Percentiles rank a stretch among this genome's conserved stretches.
Evolutionary conservation across 1,140 invertebrate species (phyloP).

Genomic region (Pachyrhynchus sulphureomaculatus): DNA sequence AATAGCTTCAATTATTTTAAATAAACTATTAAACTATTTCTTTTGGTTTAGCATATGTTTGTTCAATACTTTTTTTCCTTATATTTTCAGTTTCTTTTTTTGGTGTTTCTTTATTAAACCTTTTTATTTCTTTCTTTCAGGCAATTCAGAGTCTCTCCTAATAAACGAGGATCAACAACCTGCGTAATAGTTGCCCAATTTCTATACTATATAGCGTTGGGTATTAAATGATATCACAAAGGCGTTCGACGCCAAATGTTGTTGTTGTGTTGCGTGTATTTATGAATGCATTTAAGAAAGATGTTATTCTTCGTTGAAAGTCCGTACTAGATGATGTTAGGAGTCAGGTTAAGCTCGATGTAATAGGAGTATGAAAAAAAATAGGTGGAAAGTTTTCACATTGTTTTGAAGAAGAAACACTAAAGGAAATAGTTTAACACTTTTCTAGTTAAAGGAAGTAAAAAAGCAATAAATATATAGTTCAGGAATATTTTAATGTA

Average conservation of each 20-base stretch:
- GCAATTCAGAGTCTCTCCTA: slow-evolving; percentile 6
- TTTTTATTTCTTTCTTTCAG: slow-evolving; percentile 5
- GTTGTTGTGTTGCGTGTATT: not conserved
- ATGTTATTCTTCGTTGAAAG: slow-evolving; percentile 2
- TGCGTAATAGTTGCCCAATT: slow-evolving; percentile 4
- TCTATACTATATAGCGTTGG: not conserved
- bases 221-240: not conserved
- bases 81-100: not conserved
- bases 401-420: no score
- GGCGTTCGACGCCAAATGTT: not conserved
- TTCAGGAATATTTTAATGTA: no score
- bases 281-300: not conserved
- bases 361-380: not conserved
- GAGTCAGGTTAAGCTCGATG: not conserved
- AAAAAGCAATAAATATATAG: no score
- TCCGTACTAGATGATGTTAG: slow-evolving; percentile 1
- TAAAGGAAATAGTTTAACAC: no score
- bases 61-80: not conserved
- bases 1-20: no score
- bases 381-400: no score
- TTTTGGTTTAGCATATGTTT: not conserved
- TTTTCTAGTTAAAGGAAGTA: no score
- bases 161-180: slow-evolving; percentile 16
- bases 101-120: not conserved
- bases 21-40: slow-evolving; percentile 5